Percentiles rank a stretch among this genome's conserved stretches.
Conservation (phyloP, 2,797 vertebrate species). For the Sternotherus odoratus region DNA sequence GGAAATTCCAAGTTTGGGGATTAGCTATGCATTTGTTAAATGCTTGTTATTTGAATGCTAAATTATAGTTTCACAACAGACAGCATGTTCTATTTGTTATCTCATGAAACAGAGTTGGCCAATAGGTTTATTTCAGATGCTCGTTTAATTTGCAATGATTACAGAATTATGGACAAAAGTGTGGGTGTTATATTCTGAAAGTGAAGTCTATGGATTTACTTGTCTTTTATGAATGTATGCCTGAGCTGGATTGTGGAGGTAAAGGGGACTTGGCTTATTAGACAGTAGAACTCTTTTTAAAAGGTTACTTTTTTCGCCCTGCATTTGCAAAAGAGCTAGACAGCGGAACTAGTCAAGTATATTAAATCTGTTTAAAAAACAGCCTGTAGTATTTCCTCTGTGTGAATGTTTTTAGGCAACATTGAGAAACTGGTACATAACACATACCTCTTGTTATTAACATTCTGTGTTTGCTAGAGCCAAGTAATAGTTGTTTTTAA, state of each 20-base stretch:
- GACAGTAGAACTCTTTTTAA: neutral
- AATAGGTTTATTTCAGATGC: neutral
- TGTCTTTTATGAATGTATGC: conserved; percentile 9
- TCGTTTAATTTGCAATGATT: neutral
- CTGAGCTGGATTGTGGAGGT: neutral
- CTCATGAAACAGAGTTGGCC: neutral
- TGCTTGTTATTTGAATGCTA: conserved; percentile 12
- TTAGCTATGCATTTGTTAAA: conserved; percentile 36
- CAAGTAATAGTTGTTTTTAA: neutral
- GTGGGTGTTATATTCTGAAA: neutral
- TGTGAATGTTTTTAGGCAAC: neutral
- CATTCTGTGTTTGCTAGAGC: neutral
- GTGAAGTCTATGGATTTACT: neutral
- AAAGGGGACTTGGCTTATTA: neutral
- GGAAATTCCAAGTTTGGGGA: conserved; percentile 29
- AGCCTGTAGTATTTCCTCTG: neutral
- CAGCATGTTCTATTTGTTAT: neutral
- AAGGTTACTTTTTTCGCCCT: neutral
- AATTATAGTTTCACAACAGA: conserved; percentile 16
- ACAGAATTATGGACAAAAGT: neutral
- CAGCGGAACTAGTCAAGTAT: neutral
- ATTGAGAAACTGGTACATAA: neutral
- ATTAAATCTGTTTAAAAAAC: neutral
- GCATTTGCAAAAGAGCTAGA: neutral
- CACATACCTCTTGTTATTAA: neutral